Base-by-base conservation (phyloP, 2,113 vertebrate species). In the Archilochus colubris region DNA sequence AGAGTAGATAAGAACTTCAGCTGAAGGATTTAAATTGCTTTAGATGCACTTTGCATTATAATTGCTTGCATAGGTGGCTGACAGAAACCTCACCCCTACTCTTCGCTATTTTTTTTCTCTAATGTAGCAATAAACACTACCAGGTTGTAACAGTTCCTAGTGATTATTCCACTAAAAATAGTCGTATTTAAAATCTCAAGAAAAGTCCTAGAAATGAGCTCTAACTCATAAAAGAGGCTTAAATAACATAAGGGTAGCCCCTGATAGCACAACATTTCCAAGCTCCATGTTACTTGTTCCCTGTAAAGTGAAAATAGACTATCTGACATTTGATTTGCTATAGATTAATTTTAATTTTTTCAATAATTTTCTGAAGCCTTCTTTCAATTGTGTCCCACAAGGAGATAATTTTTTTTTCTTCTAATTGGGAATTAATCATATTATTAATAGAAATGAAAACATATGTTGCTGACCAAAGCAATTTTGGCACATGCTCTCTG, bases 1-100 rank as follows among this genome's bases (percentile, higher is more conserved):
- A 85, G 2, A 86, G n/a, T 61, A 92, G 70, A 33, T 87, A 89
- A 85, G 51, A 85, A 95, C 44, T 91, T 92, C 70, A 88, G 8
- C 1, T 81, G 84, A 50, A 89, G 50, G 24, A 36, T 85, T 93
- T 86, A 81, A 93, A 89, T 78, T 87, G 18, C 63, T 92, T 91
- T 59, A 64, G 25, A 83, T 78, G 22, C 14, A 81, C 28, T 87
- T 88, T 81, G 44, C 59, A 63, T 93, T 89, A 54, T 78, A 92
- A 89, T 88, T 85, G 50, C 31, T 75, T 72, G 59, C 19, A 61
- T 23, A 69, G 44, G 44, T 76, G 48, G 4, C 31, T 79, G 55
- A n/a, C 43, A 80, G 66, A 87, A 88, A 6, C 17, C 75, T 20
- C 46, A 54, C 2, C 8, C 19, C 17, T 50, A 8, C 58, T 77